A percentile compares a stretch with the other conserved stretches of the same genome.
These are phyloP conservation scores for Zeugodacus cucurbitae DNA, from an alignment of 1,140 invertebrate species.

Conservation along the genomic window DNA sequence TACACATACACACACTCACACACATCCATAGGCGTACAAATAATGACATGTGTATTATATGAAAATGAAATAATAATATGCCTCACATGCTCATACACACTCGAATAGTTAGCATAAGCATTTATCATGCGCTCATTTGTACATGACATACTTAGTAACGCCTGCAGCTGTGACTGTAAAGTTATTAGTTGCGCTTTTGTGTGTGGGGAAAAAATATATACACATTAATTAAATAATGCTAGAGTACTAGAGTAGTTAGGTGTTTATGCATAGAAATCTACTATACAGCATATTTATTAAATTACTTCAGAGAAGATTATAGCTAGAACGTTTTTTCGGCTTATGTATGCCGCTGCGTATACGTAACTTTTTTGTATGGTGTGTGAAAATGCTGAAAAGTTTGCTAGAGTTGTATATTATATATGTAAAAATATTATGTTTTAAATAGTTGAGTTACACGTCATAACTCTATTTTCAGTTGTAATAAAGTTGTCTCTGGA, in stretches of 20 bases:
- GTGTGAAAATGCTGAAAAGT: not conserved
- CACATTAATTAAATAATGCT: not conserved
- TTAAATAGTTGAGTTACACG: no score
- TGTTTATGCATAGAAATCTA: not conserved
- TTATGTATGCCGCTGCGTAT: not conserved
- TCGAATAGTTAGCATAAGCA: not conserved
- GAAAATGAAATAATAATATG: no score
- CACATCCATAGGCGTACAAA: not conserved
- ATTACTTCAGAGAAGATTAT: no score
- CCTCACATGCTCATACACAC: not conserved
- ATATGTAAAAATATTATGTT: no score
- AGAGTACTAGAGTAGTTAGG: not conserved
- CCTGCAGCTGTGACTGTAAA: not conserved
- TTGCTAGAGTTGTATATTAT: no score
- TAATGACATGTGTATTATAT: not conserved
- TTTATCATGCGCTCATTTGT: not conserved
- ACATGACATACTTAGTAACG: not conserved
- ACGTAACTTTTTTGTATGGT: not conserved
- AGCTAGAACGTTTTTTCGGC: no score
- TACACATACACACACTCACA: not conserved
- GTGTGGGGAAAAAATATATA: not conserved
- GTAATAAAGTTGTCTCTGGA: no score
- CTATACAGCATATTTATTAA: no score
- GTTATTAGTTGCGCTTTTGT: not conserved
- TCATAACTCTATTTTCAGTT: no score